phyloP scores from a whole-genome alignment of 1,140 invertebrate species.

The Eulimnadia texana region DNA sequence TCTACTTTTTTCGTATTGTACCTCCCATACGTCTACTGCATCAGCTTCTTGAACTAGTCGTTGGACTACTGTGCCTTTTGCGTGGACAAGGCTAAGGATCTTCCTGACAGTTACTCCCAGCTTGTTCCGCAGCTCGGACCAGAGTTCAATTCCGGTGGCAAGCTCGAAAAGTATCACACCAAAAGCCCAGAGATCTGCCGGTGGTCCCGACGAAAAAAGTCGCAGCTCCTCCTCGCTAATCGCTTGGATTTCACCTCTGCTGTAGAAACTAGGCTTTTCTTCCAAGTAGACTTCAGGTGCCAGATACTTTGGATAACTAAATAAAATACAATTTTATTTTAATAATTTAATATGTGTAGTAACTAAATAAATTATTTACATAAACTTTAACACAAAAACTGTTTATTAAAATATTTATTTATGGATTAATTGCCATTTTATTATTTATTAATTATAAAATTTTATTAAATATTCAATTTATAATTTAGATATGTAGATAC shows the following conservation, averaged over 20 bases:
- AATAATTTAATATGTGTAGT: neutral
- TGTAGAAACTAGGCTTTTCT: slow-evolving; percentile 24
- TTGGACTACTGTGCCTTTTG: slow-evolving; percentile 45
- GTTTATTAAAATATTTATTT: too few relatives aligned
- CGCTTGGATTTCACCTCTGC: slow-evolving; percentile 19
- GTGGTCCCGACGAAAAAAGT: slow-evolving; percentile 27
- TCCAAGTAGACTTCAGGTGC: slow-evolving; percentile 68
- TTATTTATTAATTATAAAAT: too few relatives aligned
- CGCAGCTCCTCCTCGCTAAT: slow-evolving; percentile 24
- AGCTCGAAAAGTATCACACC: slow-evolving; percentile 74
- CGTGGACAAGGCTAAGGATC: slow-evolving; percentile 50
- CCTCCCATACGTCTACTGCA: slow-evolving; percentile 45
- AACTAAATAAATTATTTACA: slow-evolving; percentile 15
- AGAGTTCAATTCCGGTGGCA: slow-evolving; percentile 15
- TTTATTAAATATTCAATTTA: slow-evolving; percentile 15
- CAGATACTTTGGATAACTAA: slow-evolving; percentile 57
- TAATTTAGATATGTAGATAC: slow-evolving; percentile 34
- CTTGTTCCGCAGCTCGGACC: slow-evolving; percentile 29
- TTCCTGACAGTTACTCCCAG: slow-evolving; percentile 54
- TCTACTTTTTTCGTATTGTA: slow-evolving; percentile 24
- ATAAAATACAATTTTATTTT: slow-evolving; percentile 10
- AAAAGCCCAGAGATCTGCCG: slow-evolving; percentile 80
- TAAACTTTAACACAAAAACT: too few relatives aligned
- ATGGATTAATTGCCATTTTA: too few relatives aligned
- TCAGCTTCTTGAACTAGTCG: slow-evolving; percentile 61